Evolutionary conservation across 2,113 vertebrate genomes (phyloP).

Genomic region (Porphyrio hochstetteri): DNA sequence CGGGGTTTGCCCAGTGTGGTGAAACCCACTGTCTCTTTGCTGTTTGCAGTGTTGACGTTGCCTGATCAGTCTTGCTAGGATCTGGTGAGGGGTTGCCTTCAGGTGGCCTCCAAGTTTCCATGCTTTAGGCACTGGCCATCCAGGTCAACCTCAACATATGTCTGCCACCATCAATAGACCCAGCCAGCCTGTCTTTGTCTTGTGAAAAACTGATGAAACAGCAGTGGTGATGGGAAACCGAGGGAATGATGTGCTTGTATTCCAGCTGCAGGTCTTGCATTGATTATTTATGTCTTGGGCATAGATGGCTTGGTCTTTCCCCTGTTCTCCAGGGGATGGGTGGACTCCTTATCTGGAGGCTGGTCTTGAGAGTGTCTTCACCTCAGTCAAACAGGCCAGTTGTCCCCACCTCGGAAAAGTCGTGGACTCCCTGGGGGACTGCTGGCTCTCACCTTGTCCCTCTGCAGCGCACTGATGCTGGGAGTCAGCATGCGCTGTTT

Average conservation of each 20-base stretch:
- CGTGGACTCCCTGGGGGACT: background rate
- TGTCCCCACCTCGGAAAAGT: background rate
- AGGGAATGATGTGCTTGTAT: background rate
- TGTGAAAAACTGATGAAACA: background rate
- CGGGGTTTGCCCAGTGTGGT: background rate
- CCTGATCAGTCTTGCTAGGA: background rate
- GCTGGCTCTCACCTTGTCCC: background rate
- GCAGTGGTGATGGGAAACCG: background rate
- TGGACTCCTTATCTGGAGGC: background rate
- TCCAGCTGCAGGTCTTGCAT: background rate
- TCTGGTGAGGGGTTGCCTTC: background rate
- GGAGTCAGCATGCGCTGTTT: background rate
- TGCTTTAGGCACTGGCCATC: background rate
- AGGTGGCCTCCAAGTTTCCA: background rate
- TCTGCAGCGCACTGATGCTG: background rate
- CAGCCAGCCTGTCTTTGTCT: background rate
- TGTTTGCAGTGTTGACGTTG: background rate
- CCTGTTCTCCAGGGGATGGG: background rate
- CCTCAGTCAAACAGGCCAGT: fast-evolving
- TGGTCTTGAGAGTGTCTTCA: background rate
- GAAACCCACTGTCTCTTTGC: background rate
- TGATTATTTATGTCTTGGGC: background rate
- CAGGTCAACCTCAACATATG: background rate
- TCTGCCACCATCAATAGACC: background rate
- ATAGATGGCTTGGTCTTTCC: background rate